Base-by-base conservation (phyloP, 2,113 vertebrate species). In the Passer montanus region DNA sequence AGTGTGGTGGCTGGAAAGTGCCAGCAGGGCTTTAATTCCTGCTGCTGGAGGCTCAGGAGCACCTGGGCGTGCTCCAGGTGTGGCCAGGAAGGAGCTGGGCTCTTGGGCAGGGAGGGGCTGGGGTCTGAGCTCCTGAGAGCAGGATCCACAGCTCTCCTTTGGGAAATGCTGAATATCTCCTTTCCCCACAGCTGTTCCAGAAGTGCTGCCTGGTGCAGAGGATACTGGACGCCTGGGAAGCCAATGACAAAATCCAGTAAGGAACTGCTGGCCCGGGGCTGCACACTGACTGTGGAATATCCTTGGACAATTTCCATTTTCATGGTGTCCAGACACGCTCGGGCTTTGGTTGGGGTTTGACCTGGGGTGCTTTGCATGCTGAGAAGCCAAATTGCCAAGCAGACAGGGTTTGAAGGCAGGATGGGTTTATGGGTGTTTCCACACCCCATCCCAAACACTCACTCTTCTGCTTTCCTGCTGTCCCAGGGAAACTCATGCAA, bases 161-260 rank as follows among this genome's bases (percentile, higher is more conserved):
- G 59, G 59, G 35, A 85, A 39, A 18, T n/a, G 1, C 84, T 39
- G 84, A 62, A 9, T 28, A 2, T 79, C 39, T 78, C 44, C 23
- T 13, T 41, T 39, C 3, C 64, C 64, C 46, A 9, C 86, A 99
- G 99, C 98, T 99, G 64, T 99, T 99, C 97, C 99, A 99, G 98
- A 98, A 98, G 74, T 99, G 99, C 97, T 98, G 97, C 76, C 92
- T 99, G 91, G 98, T 99, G 66, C 99, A 99, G 88, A 99, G 99
- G 97, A 99, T 99, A 97, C 90, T 99, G 86, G 98, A 99, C 19
- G 99, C 99, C 90, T 99, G 99, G 99, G 99, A 99, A 95, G 98
- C 99, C 95, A 99, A 99, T 7, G 99, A 99, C 96, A 98, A 98
- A 95, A 99, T 99, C 91, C 99, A 99, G 99, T 99, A 98, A 98